These are phyloP conservation scores for Phyllopteryx taeniolatus DNA, from an alignment of 2,113 vertebrate species.

Conservation along the genomic window DNA sequence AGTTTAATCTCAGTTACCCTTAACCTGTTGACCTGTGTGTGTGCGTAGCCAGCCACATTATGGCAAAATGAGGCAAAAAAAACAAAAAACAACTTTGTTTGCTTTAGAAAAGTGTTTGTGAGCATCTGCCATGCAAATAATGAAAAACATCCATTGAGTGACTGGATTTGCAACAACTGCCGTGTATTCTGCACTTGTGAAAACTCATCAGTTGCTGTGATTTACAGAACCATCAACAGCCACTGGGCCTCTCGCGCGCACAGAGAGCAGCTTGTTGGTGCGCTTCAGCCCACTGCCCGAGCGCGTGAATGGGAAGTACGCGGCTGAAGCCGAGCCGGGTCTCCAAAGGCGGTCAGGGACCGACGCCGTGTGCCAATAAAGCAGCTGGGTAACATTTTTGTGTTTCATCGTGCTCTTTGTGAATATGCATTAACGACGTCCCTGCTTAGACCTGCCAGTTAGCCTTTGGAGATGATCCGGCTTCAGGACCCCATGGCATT, in stretches of 20 bases:
- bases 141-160: background rate
- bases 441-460: constrained; percentile 72
- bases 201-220: constrained; percentile 23
- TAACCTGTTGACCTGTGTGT: too few species aligned
- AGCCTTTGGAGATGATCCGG: constrained; percentile 75
- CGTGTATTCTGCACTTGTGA: constrained; percentile 24
- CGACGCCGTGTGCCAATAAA: constrained; percentile 57
- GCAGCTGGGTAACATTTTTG: constrained; percentile 74
- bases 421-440: constrained; percentile 72
- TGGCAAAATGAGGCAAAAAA: too few species aligned
- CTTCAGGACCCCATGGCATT: constrained; percentile 73
- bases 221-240: constrained; percentile 13
- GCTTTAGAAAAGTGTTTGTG: too few species aligned
- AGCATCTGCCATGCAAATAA: too few species aligned
- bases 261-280: constrained; percentile 55
- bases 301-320: constrained; percentile 62
- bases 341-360: constrained; percentile 53
- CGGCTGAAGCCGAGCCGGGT: constrained; percentile 59
- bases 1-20: background rate
- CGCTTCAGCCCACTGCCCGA: constrained; percentile 41
- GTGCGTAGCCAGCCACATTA: too few species aligned
- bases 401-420: constrained; percentile 79
- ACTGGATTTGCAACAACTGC: background rate
- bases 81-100: too few species aligned
- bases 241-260: constrained; percentile 15